Evolutionary conservation across 2,113 vertebrate species (phyloP).

Genomic region (Ranitomeya variabilis): DNA sequence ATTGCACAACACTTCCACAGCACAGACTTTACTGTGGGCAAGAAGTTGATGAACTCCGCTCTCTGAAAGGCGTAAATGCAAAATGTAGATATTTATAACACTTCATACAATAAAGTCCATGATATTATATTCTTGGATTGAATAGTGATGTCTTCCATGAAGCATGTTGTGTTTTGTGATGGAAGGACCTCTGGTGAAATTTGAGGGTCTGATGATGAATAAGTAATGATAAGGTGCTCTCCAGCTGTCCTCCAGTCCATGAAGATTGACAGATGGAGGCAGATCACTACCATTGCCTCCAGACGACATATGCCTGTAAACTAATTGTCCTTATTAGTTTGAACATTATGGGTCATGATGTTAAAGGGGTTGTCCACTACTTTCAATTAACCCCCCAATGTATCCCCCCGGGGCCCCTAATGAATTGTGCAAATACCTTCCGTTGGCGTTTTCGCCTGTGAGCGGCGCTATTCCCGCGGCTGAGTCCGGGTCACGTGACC

Average conservation of each 20-base stretch:
- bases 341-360: no score
- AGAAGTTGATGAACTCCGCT: no score
- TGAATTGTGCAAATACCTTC: no score
- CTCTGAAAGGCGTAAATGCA: neutral
- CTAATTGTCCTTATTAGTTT: neutral
- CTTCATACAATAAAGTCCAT: neutral
- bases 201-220: neutral
- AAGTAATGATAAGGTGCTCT: slow-evolving; percentile 5
- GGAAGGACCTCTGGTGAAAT: neutral
- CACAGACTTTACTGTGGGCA: neutral
- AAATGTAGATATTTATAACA: neutral
- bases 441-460: no score
- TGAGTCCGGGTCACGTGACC: no score
- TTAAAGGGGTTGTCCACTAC: no score
- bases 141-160: neutral
- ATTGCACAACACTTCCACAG: neutral
- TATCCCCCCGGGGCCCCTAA: no score
- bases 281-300: neutral
- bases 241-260: neutral
- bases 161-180: neutral
- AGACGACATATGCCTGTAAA: neutral
- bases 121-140: neutral
- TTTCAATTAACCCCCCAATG: no score
- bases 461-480: no score
- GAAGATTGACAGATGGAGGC: neutral